Evolutionary conservation across 1,140 invertebrate genomes (phyloP), one percentile per base, ranked within the genome.

Genomic region (Drosophila burlai): DNA sequence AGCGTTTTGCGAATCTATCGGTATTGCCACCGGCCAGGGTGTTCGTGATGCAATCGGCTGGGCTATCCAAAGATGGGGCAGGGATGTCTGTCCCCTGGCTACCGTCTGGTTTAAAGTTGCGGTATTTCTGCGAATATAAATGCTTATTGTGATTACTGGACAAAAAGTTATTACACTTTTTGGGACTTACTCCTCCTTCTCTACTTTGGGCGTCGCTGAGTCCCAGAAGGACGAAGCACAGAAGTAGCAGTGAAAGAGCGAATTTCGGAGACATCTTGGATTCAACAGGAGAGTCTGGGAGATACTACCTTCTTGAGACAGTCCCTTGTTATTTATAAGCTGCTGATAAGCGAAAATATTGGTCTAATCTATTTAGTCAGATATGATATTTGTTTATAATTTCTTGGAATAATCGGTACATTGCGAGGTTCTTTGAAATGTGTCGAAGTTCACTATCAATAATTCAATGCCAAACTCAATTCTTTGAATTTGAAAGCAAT

Each of bases 231-330:
- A 55, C 52, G 34, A 55, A 21, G 52, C 52, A 36, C 4, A 55
- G 31, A 4, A 55, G 31, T 2, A 55, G 34, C 4, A 55, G 18
- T 55, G 18, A 21, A 3, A 55, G 34, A 16, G 2, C 34, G 52
- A 55, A 55, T 21, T 55, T 38, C 18, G 52, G 52, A 24, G 52
- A 55, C 52, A 55, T 55, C 18, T 55, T 55, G 18, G 18, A 36
- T 36, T 54, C 8, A 38, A 24, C 4, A 24, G 52, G 8, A 55
- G 38, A 38, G 52, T 16, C 34, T 55, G 18, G 7, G 15, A 16
- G 52, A 38, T 38, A 55, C 21, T 21, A 21, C 21, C 47, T 52
- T 16, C 1, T n/a, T 54, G 31, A 36, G 31, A 15, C 50, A 9
- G 7, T 2, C 3, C 4, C 18, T 21, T n/a, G 13, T 15, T 21